Evolutionary conservation across 2,797 vertebrate species (phyloP).

Genomic region (Dendrocincla tyrannina): DNA sequence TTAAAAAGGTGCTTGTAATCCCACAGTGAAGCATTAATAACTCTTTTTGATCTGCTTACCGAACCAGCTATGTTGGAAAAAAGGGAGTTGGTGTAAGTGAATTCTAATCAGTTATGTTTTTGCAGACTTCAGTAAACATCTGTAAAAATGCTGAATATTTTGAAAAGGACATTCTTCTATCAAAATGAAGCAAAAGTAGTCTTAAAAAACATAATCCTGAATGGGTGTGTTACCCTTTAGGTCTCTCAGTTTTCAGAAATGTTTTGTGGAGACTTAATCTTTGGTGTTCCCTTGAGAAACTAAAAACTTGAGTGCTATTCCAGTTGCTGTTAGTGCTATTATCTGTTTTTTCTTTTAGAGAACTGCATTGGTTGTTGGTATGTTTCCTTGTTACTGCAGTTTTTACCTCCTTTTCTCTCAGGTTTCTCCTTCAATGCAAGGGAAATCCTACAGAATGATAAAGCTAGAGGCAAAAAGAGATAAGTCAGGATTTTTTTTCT

Average conservation of each 20-base stretch:
- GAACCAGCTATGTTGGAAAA: neutral
- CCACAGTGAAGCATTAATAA: neutral
- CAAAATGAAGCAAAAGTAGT: neutral
- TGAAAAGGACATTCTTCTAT: neutral
- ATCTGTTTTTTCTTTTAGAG: neutral
- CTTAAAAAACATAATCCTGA: neutral
- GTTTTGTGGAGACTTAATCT: neutral
- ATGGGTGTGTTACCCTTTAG: neutral
- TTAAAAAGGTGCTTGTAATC: neutral
- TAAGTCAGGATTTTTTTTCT: rapidly evolving
- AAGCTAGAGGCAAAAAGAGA: neutral
- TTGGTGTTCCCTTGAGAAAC: neutral
- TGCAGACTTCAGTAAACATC: neutral
- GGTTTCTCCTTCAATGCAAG: neutral
- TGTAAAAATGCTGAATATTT: neutral
- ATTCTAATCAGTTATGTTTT: neutral
- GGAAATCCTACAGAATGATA: neutral
- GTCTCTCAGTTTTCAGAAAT: neutral
- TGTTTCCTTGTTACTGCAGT: neutral
- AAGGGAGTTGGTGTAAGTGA: neutral
- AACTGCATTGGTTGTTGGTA: neutral
- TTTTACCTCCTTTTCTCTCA: neutral
- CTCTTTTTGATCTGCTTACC: neutral
- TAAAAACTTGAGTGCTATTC: neutral
- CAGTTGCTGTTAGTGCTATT: neutral